Percentiles rank a stretch among this genome's conserved stretches.
phyloP scores from a whole-genome alignment of 2,113 vertebrate species.

The Heterochromis multidens region DNA sequence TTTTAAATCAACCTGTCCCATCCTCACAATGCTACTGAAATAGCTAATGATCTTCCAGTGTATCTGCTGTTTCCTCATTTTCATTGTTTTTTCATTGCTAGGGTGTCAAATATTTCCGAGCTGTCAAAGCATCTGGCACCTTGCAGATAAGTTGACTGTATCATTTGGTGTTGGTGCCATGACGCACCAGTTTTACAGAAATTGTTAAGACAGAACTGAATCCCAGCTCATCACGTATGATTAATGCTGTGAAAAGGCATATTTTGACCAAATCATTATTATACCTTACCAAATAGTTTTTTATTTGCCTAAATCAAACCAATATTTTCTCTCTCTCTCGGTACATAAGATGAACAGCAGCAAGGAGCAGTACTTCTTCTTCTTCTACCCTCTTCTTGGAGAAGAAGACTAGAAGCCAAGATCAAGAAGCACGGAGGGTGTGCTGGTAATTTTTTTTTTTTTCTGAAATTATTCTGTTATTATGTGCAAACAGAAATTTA shows the following conservation, averaged over 20 bases:
- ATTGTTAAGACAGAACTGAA: neutral
- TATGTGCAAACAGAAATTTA: no score
- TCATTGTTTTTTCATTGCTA: neutral
- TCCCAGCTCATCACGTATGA: neutral
- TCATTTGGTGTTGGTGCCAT: neutral
- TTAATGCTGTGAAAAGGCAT: neutral
- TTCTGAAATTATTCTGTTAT: no score
- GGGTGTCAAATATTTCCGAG: neutral
- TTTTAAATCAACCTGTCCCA: neutral
- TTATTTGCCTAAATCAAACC: no score
- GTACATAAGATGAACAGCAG: no score
- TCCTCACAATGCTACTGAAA: neutral
- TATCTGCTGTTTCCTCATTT: neutral
- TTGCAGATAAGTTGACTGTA: neutral
- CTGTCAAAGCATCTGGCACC: neutral
- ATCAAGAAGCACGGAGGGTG: no score
- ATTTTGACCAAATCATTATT: neutral
- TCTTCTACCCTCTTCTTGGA: no score
- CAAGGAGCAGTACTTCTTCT: no score
- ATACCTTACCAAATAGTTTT: neutral
- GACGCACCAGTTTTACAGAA: neutral
- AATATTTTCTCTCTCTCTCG: no score
- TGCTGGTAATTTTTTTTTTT: no score
- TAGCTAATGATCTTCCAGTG: neutral
- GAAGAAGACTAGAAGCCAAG: no score